Conservation (phyloP, 2,888 invertebrate species). For the Volucella zonaria region DNA sequence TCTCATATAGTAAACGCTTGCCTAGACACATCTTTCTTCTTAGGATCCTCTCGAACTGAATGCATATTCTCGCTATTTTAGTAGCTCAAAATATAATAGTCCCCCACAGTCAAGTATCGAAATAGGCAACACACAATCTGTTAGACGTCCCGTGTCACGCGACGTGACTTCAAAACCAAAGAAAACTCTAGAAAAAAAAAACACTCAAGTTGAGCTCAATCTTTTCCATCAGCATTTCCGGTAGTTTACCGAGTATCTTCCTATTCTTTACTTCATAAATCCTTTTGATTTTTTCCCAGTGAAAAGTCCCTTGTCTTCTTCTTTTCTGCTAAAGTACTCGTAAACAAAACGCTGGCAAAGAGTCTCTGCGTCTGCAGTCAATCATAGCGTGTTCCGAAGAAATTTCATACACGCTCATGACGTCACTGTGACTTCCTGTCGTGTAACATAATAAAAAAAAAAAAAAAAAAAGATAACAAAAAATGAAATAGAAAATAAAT, state of each 20-base stretch:
- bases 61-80: background rate
- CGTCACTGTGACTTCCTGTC: constrained; percentile 63
- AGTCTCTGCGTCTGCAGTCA: constrained; percentile 24
- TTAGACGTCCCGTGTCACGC: constrained; percentile 12
- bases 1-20: no score
- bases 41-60: no score
- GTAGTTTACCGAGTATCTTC: constrained; percentile 44
- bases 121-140: constrained; percentile 30
- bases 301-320: constrained; percentile 10
- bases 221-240: constrained; percentile 60
- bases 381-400: constrained; percentile 31
- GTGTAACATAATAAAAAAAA: constrained; percentile 30
- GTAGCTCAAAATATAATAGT: constrained; percentile 21
- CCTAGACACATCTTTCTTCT: no score
- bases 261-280: constrained; percentile 23
- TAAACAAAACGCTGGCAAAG: background rate
- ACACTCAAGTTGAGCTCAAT: constrained; percentile 23
- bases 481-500: no score
- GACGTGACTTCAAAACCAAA: constrained; percentile 14
- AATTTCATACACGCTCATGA: constrained; percentile 38
- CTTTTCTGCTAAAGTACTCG: background rate
- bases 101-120: constrained; percentile 1
- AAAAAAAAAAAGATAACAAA: background rate
- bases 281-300: constrained; percentile 57
- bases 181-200: background rate